phyloP scores from a whole-genome alignment of 2,888 invertebrate species.

The Cyclophora albipunctata region DNA sequence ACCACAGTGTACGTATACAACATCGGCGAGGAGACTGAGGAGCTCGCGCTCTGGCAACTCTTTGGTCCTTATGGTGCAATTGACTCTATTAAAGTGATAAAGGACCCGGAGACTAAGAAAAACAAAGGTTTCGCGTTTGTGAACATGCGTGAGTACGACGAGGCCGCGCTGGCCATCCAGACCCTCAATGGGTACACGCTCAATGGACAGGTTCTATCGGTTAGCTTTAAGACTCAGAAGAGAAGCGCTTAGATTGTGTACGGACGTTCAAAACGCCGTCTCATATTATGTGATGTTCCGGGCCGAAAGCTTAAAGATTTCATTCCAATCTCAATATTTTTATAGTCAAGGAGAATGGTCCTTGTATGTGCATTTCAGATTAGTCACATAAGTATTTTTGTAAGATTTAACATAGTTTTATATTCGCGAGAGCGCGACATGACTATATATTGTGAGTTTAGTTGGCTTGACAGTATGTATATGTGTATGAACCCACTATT shows the following conservation, averaged over 20 bases:
- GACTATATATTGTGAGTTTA: slow-evolving; percentile 69
- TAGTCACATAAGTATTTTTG: slow-evolving; percentile 75
- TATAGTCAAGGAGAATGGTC: slow-evolving; percentile 70
- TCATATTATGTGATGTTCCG: slow-evolving; percentile 53
- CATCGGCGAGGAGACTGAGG: slow-evolving; percentile 71
- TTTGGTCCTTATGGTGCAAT: slow-evolving; percentile 73
- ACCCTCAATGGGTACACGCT: slow-evolving; percentile 73
- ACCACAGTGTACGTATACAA: slow-evolving; percentile 74
- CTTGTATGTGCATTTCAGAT: slow-evolving; percentile 73
- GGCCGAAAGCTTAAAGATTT: slow-evolving; percentile 68
- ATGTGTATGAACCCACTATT: slow-evolving; percentile 55
- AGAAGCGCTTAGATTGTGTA: slow-evolving; percentile 60
- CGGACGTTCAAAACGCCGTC: slow-evolving; percentile 62
- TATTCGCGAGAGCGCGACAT: slow-evolving; percentile 71
- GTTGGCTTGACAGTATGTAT: slow-evolving; percentile 72
- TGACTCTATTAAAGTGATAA: slow-evolving; percentile 72
- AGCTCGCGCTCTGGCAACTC: slow-evolving; percentile 70
- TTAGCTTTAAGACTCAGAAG: slow-evolving; percentile 76
- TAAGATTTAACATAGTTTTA: slow-evolving; percentile 73
- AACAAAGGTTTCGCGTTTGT: slow-evolving; percentile 73
- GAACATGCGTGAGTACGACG: slow-evolving; percentile 73
- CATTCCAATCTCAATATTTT: slow-evolving; percentile 77
- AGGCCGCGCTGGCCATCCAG: slow-evolving; percentile 72
- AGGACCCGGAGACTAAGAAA: slow-evolving; percentile 73
- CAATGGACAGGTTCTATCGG: slow-evolving; percentile 73